Percentiles rank a stretch among this genome's conserved stretches.
These are phyloP conservation scores for Anarrhichthys ocellatus DNA, from an alignment of 2,113 vertebrate genomes.

Conservation along the genomic window DNA sequence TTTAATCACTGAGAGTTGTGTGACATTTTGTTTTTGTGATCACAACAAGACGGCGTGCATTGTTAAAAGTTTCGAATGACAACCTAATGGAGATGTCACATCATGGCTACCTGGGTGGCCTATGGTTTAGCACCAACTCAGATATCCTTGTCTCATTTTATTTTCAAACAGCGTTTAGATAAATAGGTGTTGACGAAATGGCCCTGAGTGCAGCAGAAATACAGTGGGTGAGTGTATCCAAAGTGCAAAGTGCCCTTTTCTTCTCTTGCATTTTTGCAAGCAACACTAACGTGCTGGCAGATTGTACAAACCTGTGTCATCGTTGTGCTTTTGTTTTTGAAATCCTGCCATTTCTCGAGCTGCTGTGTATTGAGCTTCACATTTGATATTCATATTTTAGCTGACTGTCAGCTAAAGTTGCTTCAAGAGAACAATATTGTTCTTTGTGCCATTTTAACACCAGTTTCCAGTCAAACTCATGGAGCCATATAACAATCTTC, in stretches of 20 bases:
- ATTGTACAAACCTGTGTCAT: slow-evolving; percentile 44
- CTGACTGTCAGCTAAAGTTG: slow-evolving; percentile 37
- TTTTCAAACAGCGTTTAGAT: slow-evolving; percentile 27
- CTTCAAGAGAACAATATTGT: background rate
- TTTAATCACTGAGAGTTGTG: background rate
- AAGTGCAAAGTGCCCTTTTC: slow-evolving; percentile 30
- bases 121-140: background rate
- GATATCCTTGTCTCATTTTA: slow-evolving; percentile 15
- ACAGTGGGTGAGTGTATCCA: slow-evolving; percentile 20
- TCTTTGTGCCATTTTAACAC: slow-evolving; percentile 9
- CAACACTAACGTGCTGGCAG: slow-evolving; percentile 30
- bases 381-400: background rate
- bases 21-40: background rate
- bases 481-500: background rate
- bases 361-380: slow-evolving; percentile 16
- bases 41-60: background rate
- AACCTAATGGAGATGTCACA: slow-evolving; percentile 18
- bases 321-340: slow-evolving; percentile 22
- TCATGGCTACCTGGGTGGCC: slow-evolving; percentile 1
- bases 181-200: slow-evolving; percentile 27
- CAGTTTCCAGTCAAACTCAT: slow-evolving; percentile 3
- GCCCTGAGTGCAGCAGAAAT: slow-evolving; percentile 33
- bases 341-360: slow-evolving; percentile 6
- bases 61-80: background rate
- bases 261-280: slow-evolving; percentile 37